These are phyloP conservation scores for Ctenicera cuprea DNA, from an alignment of 2,888 invertebrate species.

Conservation along the genomic window DNA sequence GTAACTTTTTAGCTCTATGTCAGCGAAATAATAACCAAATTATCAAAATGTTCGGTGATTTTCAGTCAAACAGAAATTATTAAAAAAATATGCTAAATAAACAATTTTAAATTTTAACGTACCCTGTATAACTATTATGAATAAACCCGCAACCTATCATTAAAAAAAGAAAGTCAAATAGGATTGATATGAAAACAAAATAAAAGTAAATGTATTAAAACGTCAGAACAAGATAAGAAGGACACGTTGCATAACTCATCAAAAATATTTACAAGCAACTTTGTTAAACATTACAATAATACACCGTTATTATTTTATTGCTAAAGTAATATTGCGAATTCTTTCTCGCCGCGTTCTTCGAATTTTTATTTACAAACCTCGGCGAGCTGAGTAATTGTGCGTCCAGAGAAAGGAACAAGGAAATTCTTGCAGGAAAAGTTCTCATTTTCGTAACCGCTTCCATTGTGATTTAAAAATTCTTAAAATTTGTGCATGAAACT, in stretches of 20 bases:
- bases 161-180: background rate
- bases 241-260: conserved; percentile 20
- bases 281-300: conserved; percentile 6
- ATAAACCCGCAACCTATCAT: no score
- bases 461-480: background rate
- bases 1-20: no score
- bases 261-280: conserved; percentile 16
- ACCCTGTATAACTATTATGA: no score
- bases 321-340: background rate
- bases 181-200: background rate
- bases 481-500: background rate
- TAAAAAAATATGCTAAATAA: no score
- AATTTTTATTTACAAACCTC: conserved; percentile 8
- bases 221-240: conserved; percentile 1
- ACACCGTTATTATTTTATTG: background rate
- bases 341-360: conserved; percentile 10
- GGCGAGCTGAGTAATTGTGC: background rate
- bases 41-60: no score
- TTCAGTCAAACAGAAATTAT: no score
- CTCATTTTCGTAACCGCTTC: background rate
- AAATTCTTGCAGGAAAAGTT: conserved; percentile 10
- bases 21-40: no score
- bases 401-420: conserved; percentile 1
- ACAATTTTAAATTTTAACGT: no score
- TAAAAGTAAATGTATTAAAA: background rate